Percentiles rank a stretch among this genome's conserved stretches.
phyloP scores from a whole-genome alignment of 2,797 vertebrate species.

The Lagodon rhomboides region DNA sequence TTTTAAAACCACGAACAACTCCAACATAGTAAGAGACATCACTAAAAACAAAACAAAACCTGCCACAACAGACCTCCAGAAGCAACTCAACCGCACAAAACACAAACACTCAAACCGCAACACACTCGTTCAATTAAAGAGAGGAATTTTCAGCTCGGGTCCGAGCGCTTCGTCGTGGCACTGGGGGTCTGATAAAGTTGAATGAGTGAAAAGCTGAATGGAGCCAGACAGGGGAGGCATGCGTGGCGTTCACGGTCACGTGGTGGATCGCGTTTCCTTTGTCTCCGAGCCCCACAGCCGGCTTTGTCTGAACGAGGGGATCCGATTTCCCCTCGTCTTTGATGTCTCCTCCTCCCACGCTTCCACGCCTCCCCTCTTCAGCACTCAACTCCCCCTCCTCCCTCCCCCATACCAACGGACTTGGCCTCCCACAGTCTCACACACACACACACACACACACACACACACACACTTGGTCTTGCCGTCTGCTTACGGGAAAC shows the following conservation, averaged over 20 bases:
- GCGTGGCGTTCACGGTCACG: slow-evolving; percentile 73
- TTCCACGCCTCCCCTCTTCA: slow-evolving; percentile 52
- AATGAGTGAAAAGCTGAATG: slow-evolving; percentile 83
- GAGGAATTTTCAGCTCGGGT: neutral
- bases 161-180: slow-evolving; percentile 7
- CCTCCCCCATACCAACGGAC: neutral
- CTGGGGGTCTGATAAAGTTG: slow-evolving; percentile 63
- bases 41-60: neutral
- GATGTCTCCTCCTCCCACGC: slow-evolving; percentile 80
- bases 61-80: neutral
- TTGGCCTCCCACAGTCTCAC: slow-evolving; percentile 38
- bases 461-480: slow-evolving; percentile 31
- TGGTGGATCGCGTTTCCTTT: slow-evolving; percentile 77
- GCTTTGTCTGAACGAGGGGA: slow-evolving; percentile 73
- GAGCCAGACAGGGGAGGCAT: slow-evolving; percentile 73
- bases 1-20: neutral
- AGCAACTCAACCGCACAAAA: neutral
- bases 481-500: slow-evolving; percentile 64
- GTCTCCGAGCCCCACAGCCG: slow-evolving; percentile 69
- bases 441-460: slow-evolving; percentile 34
- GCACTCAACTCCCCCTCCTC: neutral
- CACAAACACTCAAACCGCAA: neutral
- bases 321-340: slow-evolving; percentile 77
- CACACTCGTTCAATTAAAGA: neutral
- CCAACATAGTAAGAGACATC: neutral